Base-by-base conservation (phyloP, 92 coral and sea anemone species). In the Palythoa grandis region DNA sequence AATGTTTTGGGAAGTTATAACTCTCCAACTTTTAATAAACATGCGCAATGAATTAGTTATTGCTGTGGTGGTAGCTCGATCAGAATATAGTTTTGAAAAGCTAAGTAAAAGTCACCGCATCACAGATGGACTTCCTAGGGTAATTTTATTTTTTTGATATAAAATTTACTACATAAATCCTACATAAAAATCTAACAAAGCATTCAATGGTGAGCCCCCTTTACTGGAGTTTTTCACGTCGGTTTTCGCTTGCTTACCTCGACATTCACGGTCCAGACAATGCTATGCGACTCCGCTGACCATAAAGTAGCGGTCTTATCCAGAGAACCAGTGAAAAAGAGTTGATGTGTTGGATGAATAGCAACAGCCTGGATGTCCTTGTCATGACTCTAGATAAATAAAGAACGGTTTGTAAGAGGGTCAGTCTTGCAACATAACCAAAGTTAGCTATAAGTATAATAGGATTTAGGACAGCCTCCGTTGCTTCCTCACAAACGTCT, bases 321-420 rank as follows among this genome's bases (percentile, higher is more conserved):
- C 69, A 90, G 83, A 16, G 98, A 94, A 11, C 92, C 94, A 22
- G 95, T 89, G 85, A 94, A 73, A 82, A 94, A 94, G 78, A 90
- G 67, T 15, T 90, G 86, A 56, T 86, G 75, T 14, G 86, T 78
- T 35, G 98, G 98, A 74, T 94, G 98, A 8, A 92, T 95, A 19
- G 98, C 98, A 13, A 94, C 83, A 14, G 95, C 92, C 37, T 85
- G 92, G 0, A 94, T 93, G 24, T 90, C 98, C 8, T 69, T 87
- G 69, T 86, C 88, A 48, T 94, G 93, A 63, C 98, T 93, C 98
- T 94, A 56, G 67, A 75, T 25, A 76, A 76, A 76, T 0, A 37
- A 25, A 5, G 0, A 63, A 63, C 11, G 11, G 69, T 61, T 17
- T 61, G 24, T 4, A 61, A 61, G 20, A 23, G 23, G 25, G 6